Percentiles rank a stretch among this genome's conserved stretches.
Conservation (phyloP, 1,140 invertebrate genomes). For the Thaumatotibia leucotreta region DNA sequence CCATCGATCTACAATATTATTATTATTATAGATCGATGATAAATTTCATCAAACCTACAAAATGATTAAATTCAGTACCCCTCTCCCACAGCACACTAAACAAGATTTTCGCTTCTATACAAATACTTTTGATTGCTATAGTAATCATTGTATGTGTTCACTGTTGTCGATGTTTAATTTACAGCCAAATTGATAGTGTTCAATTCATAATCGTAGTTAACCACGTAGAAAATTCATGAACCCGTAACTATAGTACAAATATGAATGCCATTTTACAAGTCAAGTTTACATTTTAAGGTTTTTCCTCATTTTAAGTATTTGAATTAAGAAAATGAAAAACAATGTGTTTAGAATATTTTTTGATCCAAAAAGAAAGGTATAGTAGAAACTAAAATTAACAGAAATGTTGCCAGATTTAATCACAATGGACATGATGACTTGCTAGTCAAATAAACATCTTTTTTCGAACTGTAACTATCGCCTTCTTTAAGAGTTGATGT, state of each 20-base stretch:
- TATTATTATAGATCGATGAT: too few relatives aligned
- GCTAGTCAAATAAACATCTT: too few relatives aligned
- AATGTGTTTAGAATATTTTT: not conserved
- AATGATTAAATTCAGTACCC: too few relatives aligned
- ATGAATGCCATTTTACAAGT: conserved; percentile 44
- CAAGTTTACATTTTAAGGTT: conserved; percentile 18
- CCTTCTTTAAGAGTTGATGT: too few relatives aligned
- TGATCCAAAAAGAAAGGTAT: too few relatives aligned
- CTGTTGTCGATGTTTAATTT: conserved; percentile 3
- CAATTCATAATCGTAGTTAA: conserved; percentile 23
- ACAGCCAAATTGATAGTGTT: conserved; percentile 42
- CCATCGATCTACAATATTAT: too few relatives aligned
- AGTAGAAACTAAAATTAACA: too few relatives aligned
- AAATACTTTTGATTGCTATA: not conserved
- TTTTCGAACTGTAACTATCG: too few relatives aligned
- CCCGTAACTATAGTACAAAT: conserved; percentile 48
- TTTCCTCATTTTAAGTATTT: conserved; percentile 22
- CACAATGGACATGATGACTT: too few relatives aligned
- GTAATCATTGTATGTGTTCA: conserved; percentile 11
- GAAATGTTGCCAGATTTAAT: too few relatives aligned
- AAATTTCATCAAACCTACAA: too few relatives aligned
- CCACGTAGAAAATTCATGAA: conserved; percentile 1
- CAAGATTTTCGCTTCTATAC: not conserved
- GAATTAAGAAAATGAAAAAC: not conserved
- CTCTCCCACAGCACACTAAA: too few relatives aligned